Percentiles rank a stretch among this genome's conserved stretches.
Conservation (phyloP, 2,797 vertebrate genomes). For the Myoxocephalus aenaeus region DNA sequence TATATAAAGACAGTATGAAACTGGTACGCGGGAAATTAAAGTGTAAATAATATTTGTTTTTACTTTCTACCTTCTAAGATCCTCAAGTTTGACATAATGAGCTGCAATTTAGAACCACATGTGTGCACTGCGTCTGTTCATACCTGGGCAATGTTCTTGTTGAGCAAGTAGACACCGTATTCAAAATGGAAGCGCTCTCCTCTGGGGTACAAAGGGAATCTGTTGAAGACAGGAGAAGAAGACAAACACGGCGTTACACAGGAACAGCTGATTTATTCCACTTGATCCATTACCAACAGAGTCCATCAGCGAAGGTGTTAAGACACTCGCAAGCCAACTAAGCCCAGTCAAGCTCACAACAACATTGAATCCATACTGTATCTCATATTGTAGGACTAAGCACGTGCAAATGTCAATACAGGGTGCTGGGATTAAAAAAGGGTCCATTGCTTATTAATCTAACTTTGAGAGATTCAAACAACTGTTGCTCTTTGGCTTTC, state of each 20-base stretch:
- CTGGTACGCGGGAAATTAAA: not conserved
- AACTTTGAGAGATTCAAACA: constrained; percentile 29
- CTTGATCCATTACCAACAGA: constrained; percentile 6
- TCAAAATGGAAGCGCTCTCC: constrained; percentile 98
- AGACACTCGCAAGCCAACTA: not conserved
- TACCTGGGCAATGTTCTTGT: constrained; percentile 99
- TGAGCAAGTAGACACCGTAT: constrained; percentile 98
- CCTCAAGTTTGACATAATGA: not conserved
- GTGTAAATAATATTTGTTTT: not conserved
- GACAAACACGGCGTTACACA: constrained; percentile 25
- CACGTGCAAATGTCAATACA: constrained; percentile 39
- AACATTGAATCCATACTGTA: constrained; percentile 10
- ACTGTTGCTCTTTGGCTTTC: constrained; percentile 23
- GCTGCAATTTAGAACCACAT: not conserved
- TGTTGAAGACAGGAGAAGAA: constrained; percentile 69
- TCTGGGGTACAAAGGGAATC: constrained; percentile 95
- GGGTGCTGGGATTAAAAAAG: constrained; percentile 22
- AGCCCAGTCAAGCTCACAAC: not conserved
- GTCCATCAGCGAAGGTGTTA: constrained; percentile 4
- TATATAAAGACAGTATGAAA: not conserved
- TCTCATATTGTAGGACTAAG: constrained; percentile 7
- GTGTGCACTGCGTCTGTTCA: not conserved
- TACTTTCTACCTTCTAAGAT: not conserved
- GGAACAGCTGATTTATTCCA: constrained; percentile 26
- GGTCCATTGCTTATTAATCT: constrained; percentile 39